Conservation (phyloP, 2,888 invertebrate species). For the Odontothrips loti region DNA sequence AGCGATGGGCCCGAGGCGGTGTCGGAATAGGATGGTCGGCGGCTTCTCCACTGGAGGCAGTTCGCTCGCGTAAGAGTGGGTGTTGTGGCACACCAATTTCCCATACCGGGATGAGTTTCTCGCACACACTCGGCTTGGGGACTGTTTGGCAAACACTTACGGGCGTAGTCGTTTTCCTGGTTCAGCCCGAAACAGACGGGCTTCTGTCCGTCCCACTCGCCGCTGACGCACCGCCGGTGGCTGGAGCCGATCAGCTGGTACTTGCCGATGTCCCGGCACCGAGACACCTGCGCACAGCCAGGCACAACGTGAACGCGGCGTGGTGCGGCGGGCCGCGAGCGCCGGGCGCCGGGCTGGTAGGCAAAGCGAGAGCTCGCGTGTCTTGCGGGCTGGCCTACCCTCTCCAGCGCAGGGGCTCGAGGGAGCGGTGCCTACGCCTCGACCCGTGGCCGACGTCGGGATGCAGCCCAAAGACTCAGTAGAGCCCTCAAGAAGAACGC, state of each 20-base stretch:
- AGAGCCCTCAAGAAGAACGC: no score
- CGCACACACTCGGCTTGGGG: no score
- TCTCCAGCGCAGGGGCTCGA: no score
- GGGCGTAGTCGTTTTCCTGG: slow-evolving; percentile 81
- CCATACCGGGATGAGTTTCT: no score
- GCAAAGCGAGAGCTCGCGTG: no score
- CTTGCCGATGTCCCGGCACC: slow-evolving; percentile 83
- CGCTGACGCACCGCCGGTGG: slow-evolving; percentile 66
- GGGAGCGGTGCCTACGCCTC: no score
- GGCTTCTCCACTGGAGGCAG: slow-evolving; percentile 69
- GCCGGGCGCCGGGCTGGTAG: no score
- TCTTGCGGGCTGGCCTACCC: no score
- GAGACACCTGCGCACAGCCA: slow-evolving; percentile 49
- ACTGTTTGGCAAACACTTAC: slow-evolving; percentile 52
- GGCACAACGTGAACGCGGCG: background rate
- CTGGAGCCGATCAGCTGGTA: slow-evolving; percentile 74
- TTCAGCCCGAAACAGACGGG: slow-evolving; percentile 76
- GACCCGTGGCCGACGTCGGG: no score
- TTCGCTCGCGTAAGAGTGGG: background rate
- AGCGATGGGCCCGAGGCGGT: slow-evolving; percentile 77
- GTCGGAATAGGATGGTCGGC: slow-evolving; percentile 77
- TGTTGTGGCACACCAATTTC: no score
- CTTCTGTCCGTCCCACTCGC: slow-evolving; percentile 74
- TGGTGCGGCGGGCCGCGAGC: slow-evolving; percentile 27
- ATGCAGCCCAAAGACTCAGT: no score